Percentiles rank a stretch among this genome's conserved stretches.
phyloP scores from a whole-genome alignment of 2,888 invertebrate genomes.

The Zaprionus obscuricornis region DNA sequence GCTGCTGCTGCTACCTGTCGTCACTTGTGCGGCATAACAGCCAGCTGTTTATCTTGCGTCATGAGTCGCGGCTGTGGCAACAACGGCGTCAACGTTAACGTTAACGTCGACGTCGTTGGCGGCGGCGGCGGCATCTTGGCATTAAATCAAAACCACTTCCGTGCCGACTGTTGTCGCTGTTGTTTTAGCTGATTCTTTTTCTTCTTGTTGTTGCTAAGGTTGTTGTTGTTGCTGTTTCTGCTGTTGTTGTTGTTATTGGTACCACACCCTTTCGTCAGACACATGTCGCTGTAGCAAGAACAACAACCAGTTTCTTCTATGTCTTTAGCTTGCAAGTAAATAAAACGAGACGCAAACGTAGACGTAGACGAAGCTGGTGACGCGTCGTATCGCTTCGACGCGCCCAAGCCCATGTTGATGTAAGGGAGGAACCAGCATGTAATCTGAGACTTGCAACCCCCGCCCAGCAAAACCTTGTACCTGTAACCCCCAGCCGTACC shows the following conservation, averaged over 20 bases:
- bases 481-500: constrained; percentile 1
- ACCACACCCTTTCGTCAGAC: constrained; percentile 42
- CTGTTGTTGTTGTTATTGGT: constrained; percentile 32
- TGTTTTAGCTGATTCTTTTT: constrained; percentile 17
- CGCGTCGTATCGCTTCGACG: constrained; percentile 15
- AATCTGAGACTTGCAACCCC: constrained; percentile 58
- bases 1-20: constrained; percentile 51
- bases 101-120: constrained; percentile 17
- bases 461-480: constrained; percentile 1
- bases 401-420: constrained; percentile 14
- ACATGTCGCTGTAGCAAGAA: constrained; percentile 16
- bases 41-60: constrained; percentile 59
- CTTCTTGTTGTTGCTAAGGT: constrained; percentile 8
- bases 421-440: constrained; percentile 64
- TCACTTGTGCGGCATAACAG: constrained; percentile 58
- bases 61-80: constrained; percentile 12
- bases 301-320: constrained; percentile 50
- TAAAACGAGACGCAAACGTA: constrained; percentile 28
- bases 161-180: constrained; percentile 44
- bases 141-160: constrained; percentile 76
- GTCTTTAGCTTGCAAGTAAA: constrained; percentile 45
- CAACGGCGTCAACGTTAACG: constrained; percentile 19
- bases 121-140: constrained; percentile 38
- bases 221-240: constrained; percentile 3
- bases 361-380: constrained; percentile 17